These are phyloP conservation scores for Hyperoplus lanceolatus DNA, from an alignment of 2,797 vertebrate species.

Conservation along the genomic window DNA sequence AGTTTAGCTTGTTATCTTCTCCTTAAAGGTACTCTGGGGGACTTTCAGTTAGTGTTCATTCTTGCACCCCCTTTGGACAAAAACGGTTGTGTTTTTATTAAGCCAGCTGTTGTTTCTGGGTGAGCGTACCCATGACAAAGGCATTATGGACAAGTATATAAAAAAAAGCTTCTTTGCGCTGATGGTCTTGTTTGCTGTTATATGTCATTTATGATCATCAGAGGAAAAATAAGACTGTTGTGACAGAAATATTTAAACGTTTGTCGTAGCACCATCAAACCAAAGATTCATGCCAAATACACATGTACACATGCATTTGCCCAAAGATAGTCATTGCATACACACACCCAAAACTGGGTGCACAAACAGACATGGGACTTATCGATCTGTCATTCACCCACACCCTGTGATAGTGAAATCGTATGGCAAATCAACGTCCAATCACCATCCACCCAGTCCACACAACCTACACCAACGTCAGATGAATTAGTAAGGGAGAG, in stretches of 20 bases:
- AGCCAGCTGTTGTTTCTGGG: too few species aligned
- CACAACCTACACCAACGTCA: constrained; percentile 13
- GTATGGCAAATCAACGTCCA: constrained; percentile 53
- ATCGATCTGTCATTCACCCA: constrained; percentile 7
- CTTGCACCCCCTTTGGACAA: too few species aligned
- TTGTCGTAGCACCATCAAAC: background rate
- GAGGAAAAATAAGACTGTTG: too few species aligned
- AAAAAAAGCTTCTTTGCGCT: too few species aligned
- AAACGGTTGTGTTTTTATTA: too few species aligned
- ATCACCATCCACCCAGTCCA: constrained; percentile 15
- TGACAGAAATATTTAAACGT: too few species aligned
- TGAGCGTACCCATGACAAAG: too few species aligned
- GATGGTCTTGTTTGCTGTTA: too few species aligned
- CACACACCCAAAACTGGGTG: background rate
- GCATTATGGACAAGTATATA: too few species aligned
- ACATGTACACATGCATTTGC: background rate
- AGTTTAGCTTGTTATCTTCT: background rate
- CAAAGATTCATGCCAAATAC: background rate
- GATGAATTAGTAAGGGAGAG: constrained; percentile 17
- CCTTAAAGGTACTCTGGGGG: too few species aligned
- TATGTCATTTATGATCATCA: too few species aligned
- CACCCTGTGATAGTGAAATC: constrained; percentile 21
- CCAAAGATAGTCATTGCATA: background rate
- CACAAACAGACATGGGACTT: background rate
- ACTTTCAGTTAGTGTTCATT: too few species aligned